Base-by-base conservation (phyloP, 2,888 invertebrate species). In the Sturmia bella region DNA sequence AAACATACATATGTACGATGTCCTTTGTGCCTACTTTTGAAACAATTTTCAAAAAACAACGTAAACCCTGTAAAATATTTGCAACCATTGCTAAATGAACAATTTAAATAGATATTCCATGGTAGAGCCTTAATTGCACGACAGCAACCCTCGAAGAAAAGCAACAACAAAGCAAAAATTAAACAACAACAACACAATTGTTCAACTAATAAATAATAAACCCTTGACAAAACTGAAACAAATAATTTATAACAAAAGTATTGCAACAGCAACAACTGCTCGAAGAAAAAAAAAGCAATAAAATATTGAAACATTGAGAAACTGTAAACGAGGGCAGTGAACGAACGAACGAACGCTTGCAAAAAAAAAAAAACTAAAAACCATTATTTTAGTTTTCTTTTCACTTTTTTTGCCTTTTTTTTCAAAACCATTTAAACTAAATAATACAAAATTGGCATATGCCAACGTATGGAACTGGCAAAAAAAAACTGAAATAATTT, bases 371-470 rank as follows among this genome's bases (percentile, higher is more conserved):
- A 17, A 41, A 15, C 27, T 37, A 48, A 39, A 52, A 43, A 69
- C 32, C 54, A 61, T 76, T 52, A 45, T 76, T 17, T 32, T 24
- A 4, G 19, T 48, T 59, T 37, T 52, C 52, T 43, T 13, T 50
- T 2, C 15, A n/a, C 32, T 32, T 27, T 24, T 41, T 59, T 68
- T 41, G 24, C 24, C n/a, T n/a, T 21, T 52, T 50, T 37, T 13
- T 12, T 15, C 37, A 19, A 74, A 48, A 48, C 15, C 19, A 59
- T 72, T 72, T 52, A 52, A 61, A 52, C 27, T 43, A 54, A 69
- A 69, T 61, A 69, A 68, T 27, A 61, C 50, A 72, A 79, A 68
- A 73, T 73, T 73, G 78, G 72, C 78, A 79, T 79, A 79, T 73
- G 72, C 72, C 66, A 57, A 43, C 72, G 57, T 66, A 73, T 66